Evolutionary conservation across 2,888 invertebrate genomes (phyloP).

Genomic region (Thereva unica): DNA sequence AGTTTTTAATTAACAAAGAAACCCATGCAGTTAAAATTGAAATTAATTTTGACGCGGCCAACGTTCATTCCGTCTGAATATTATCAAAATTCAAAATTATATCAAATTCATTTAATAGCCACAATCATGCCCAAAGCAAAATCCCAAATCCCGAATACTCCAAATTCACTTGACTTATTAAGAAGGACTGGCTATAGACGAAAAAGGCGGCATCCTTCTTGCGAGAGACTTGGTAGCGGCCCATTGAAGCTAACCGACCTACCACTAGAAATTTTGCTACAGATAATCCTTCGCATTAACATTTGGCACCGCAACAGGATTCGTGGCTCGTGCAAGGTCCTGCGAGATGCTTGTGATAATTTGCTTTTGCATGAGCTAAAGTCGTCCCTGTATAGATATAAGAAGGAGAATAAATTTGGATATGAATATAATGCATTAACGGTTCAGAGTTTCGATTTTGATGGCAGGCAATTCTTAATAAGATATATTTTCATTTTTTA

Average conservation of each 20-base stretch:
- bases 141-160: too few species aligned
- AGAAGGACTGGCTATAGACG: too few species aligned
- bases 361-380: constrained; percentile 48
- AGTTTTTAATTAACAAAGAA: too few species aligned
- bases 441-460: constrained; percentile 37
- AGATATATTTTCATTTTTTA: constrained; percentile 28
- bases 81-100: too few species aligned
- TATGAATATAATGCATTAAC: constrained; percentile 45
- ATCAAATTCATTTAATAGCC: too few species aligned
- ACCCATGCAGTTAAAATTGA: too few species aligned
- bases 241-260: constrained; percentile 36
- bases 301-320: constrained; percentile 50
- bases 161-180: too few species aligned
- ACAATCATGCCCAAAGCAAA: too few species aligned
- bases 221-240: too few species aligned
- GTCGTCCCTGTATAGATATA: constrained; percentile 41
- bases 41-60: too few species aligned
- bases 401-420: constrained; percentile 39
- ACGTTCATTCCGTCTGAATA: too few species aligned
- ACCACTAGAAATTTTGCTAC: constrained; percentile 48
- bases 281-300: constrained; percentile 47
- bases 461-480: background rate
- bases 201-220: too few species aligned
- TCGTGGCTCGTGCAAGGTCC: constrained; percentile 47
- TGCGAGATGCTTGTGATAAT: constrained; percentile 46